Evolutionary conservation across 92 coral and sea anemone genomes (phyloP).

Genomic region (Palythoa caribaeorum): DNA sequence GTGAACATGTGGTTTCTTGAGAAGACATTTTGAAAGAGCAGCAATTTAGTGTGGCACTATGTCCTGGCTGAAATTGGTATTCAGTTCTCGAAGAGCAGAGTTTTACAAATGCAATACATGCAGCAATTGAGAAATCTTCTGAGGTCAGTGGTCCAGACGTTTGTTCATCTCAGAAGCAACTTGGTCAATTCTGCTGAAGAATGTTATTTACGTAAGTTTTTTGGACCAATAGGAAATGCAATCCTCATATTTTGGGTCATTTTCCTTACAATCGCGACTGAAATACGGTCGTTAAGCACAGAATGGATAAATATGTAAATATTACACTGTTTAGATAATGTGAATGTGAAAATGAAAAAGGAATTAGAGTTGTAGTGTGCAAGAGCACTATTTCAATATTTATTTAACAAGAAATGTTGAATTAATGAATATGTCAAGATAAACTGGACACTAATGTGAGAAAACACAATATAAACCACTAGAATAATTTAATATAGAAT

Average conservation of each 20-base stretch:
- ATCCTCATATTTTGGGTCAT: neutral
- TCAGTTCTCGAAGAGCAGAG: neutral
- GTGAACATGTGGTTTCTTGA: neutral
- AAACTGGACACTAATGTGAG: neutral
- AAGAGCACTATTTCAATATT: constrained; percentile 2
- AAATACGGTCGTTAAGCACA: neutral
- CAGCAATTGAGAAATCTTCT: too few species aligned
- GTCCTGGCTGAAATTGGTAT: neutral
- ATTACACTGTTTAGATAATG: neutral
- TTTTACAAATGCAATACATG: too few species aligned
- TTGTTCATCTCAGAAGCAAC: too few species aligned
- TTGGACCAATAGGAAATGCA: neutral
- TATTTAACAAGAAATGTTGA: constrained; percentile 7
- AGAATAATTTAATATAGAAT: neutral
- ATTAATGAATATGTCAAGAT: neutral
- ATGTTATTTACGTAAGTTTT: too few species aligned
- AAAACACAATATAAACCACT: neutral
- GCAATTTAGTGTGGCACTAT: neutral
- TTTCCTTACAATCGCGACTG: neutral
- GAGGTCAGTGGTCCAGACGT: too few species aligned
- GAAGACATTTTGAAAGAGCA: neutral
- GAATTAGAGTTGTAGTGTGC: neutral
- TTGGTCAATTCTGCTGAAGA: too few species aligned
- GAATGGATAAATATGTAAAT: constrained; percentile 34
- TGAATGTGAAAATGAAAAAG: neutral